phyloP scores from a whole-genome alignment of 2,797 vertebrate species.

The Halcyon smyrnensis region DNA sequence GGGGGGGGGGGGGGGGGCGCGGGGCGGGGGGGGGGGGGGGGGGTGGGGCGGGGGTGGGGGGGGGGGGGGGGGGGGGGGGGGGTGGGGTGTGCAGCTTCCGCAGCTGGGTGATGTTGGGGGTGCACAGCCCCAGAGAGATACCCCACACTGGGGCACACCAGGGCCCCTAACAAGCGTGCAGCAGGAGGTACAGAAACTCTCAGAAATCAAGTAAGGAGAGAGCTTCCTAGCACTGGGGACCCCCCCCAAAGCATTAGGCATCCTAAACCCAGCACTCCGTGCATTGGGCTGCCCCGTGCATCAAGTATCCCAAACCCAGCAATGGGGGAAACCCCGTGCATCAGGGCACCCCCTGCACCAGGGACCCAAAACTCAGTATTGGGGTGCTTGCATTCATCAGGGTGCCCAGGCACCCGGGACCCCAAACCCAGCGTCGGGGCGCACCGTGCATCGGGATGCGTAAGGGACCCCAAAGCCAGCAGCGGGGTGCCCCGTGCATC shows the following conservation, averaged over 20 bases:
- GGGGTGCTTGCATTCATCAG: background rate
- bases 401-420: background rate
- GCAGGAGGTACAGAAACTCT: background rate
- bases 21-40: no score
- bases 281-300: background rate
- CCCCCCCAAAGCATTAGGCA: background rate
- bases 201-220: background rate
- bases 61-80: no score
- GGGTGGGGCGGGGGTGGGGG: background rate
- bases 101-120: background rate
- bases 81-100: background rate
- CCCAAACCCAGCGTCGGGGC: background rate
- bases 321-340: accelerated
- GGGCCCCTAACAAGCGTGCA: background rate
- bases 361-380: background rate
- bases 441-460: accelerated
- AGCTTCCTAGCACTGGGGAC: accelerated
- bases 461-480: background rate
- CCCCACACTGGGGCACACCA: background rate
- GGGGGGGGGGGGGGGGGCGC: no score
- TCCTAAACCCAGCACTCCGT: background rate
- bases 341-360: no score
- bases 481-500: background rate
- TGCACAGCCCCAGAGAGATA: accelerated
- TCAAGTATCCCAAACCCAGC: background rate